Base-by-base conservation (phyloP, 2,797 vertebrate species). In the Myotis daubentonii region DNA sequence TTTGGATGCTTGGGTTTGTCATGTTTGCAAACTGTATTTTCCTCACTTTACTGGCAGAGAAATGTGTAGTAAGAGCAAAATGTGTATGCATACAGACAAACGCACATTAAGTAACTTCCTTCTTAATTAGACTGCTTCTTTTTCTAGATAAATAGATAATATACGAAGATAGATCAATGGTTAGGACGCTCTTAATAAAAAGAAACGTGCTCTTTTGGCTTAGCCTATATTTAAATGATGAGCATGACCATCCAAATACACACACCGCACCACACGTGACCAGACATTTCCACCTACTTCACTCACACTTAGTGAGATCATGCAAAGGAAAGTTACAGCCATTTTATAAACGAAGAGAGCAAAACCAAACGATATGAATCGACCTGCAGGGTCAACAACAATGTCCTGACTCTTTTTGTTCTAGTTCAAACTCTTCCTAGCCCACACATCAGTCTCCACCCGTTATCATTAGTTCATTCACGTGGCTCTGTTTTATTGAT, bases 11-110 rank as follows among this genome's bases (percentile, higher is more conserved):
- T 94, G 44, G 23, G 92, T 96, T 96, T 96, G 66, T 91, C 66
- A 82, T 92, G 36, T 96, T 95, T 94, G 66, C 47, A 94, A 95
- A 95, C 33, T 96, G 9, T 71, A n/a, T 92, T 93, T 87, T 53
- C 30, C 5, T 94, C 49, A 86, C 7, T 75, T 82, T 84, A 20
- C n/a, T 8, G 47, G 70, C 38, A 92, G 92, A 95, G 76, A 47
- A 86, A 87, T 83, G 30, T 57, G 13, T 41, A 79, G 71, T 62
- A 88, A 78, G 71, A 94, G 25, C 17, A 90, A 86, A 86, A 72
- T 76, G 11, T 72, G 49, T 17, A 33, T 9, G 81, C 8, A 4
- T 22, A 74, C 11, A 4, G 19, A 74, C 11, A 78, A 53, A 75
- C 62, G 2, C 28, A 66, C n/a, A 49, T 51, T 41, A 81, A 91